Percentiles rank a stretch among this genome's conserved stretches.
These are phyloP conservation scores for Eurosta solidaginis DNA, from an alignment of 1,140 invertebrate genomes.

Conservation along the genomic window DNA sequence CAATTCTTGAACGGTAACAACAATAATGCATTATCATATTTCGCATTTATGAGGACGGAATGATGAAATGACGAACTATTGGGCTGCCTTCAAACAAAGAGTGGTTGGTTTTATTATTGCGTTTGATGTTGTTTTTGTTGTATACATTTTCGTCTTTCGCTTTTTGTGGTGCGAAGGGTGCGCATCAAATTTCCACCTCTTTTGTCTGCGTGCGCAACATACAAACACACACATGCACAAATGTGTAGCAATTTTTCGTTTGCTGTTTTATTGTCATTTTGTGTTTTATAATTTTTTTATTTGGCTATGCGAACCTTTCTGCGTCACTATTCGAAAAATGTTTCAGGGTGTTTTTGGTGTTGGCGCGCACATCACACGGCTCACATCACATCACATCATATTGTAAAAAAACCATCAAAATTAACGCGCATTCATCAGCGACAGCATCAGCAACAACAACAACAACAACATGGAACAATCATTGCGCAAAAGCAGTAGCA, in stretches of 20 bases:
- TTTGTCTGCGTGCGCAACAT: background rate
- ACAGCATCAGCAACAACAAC: conserved; percentile 39
- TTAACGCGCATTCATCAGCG: conserved; percentile 44
- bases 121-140: background rate
- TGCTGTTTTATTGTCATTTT: background rate
- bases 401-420: conserved; percentile 39
- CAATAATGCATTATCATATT: conserved; percentile 20
- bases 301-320: background rate
- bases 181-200: conserved; percentile 29
- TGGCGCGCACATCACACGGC: background rate
- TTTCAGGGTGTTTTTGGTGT: conserved; percentile 21
- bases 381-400: background rate
- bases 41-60: background rate
- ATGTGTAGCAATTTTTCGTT: background rate
- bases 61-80: conserved; percentile 10
- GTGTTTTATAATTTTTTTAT: background rate
- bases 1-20: background rate
- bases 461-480: background rate
- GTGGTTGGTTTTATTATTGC: background rate
- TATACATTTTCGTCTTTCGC: background rate
- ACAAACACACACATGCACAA: background rate
- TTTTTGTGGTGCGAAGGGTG: background rate
- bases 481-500: background rate
- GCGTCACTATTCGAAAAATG: background rate
- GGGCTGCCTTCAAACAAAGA: background rate